A percentile compares a stretch with the other conserved stretches of the same genome.
These are phyloP conservation scores for Microcebus griseorufus DNA, from an alignment of 2,113 vertebrate genomes.

Conservation along the genomic window DNA sequence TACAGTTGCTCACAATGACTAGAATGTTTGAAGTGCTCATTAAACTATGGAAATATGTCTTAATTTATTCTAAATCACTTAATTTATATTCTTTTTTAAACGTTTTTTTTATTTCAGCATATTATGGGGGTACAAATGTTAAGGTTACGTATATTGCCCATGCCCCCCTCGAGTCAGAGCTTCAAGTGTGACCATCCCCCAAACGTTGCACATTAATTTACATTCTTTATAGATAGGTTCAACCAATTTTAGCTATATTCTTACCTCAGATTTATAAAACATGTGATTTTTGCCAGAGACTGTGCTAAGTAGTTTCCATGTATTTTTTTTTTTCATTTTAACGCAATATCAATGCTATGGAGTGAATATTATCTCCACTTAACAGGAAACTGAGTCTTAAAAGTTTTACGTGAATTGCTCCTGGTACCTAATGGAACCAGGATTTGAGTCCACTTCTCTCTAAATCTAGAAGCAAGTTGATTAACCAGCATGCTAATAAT, in stretches of 20 bases:
- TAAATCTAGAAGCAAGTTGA: neutral
- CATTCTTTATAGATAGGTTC: neutral
- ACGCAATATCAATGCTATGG: neutral
- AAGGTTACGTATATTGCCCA: too few species aligned
- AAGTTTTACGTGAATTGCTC: neutral
- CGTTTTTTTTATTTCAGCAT: too few species aligned
- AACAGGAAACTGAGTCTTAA: neutral
- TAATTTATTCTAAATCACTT: neutral
- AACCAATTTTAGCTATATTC: neutral
- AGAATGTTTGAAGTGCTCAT: neutral
- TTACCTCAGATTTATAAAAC: neutral
- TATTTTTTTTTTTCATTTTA: neutral
- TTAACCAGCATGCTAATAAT: neutral
- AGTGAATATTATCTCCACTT: neutral
- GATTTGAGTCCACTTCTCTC: neutral
- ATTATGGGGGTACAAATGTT: too few species aligned
- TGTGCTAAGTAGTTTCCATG: neutral
- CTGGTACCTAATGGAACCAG: neutral
- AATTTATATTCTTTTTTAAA: neutral
- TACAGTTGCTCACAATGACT: neutral
- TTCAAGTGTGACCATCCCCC: too few species aligned
- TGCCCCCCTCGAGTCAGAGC: too few species aligned
- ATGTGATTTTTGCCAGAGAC: neutral
- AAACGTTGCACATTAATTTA: neutral
- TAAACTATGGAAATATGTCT: neutral